These are phyloP conservation scores for Ursus arctos DNA, from an alignment of 2,113 vertebrate genomes.

Conservation along the genomic window DNA sequence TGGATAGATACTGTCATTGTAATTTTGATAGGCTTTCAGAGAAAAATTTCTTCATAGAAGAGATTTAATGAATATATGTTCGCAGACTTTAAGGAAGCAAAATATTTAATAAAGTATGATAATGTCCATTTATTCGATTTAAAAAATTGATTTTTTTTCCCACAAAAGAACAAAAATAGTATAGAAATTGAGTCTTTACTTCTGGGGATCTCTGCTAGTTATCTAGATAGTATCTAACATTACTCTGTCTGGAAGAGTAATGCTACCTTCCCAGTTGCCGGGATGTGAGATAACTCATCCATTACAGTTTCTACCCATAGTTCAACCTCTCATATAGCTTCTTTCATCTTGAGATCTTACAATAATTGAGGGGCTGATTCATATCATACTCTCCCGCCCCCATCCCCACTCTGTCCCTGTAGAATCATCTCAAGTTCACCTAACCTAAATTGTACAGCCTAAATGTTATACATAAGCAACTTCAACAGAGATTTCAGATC, in stretches of 20 bases:
- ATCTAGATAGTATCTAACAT: not conserved
- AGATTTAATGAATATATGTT: not conserved
- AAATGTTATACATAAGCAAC: not conserved
- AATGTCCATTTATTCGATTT: not conserved
- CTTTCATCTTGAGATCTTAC: not conserved
- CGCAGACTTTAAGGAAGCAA: not conserved
- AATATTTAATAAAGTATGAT: not conserved
- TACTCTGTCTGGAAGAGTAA: not conserved
- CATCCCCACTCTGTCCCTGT: not conserved
- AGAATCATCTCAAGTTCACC: not conserved
- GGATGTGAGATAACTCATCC: not conserved
- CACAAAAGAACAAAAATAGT: not conserved
- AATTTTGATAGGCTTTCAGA: not conserved
- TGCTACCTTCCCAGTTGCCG: not conserved
- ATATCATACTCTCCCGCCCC: not conserved
- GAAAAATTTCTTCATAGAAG: slow-evolving; percentile 2
- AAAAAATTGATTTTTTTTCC: not conserved
- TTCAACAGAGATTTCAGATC: not conserved
- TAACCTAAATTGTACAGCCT: not conserved
- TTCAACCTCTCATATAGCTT: not conserved
- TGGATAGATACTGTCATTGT: not conserved
- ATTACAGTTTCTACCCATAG: not conserved
- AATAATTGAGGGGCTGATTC: not conserved
- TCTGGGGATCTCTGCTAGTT: not conserved
- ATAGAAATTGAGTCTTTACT: not conserved